Percentiles rank a stretch among this genome's conserved stretches.
Conservation (phyloP, 37 sponge, comb jelly and placozoan genomes). For the Oscarella lobularis region DNA sequence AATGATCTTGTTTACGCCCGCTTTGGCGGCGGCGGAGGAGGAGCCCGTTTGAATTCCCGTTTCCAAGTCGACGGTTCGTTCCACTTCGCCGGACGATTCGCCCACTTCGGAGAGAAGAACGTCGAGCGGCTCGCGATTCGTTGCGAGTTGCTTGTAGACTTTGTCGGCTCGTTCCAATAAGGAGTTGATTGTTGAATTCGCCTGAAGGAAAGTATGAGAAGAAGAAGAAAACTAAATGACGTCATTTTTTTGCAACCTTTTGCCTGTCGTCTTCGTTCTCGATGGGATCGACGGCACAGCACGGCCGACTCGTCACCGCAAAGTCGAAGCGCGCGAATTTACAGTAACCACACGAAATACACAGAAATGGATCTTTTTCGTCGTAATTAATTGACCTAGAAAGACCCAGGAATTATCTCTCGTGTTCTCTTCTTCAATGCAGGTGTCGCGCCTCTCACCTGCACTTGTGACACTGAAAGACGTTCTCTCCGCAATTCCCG, state of each 20-base stretch:
- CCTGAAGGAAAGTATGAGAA: constrained; percentile 13
- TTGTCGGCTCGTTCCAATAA: constrained; percentile 70
- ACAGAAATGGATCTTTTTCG: constrained; percentile 91
- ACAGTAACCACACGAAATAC: constrained; percentile 83
- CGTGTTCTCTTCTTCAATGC: background rate
- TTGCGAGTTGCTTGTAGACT: constrained; percentile 56
- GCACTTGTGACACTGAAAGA: constrained; percentile 95
- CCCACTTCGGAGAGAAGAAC: constrained; percentile 20
- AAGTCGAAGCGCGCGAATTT: constrained; percentile 90
- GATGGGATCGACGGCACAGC: constrained; percentile 82
- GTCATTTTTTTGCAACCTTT: constrained; percentile 25
- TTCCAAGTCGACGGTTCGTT: background rate
- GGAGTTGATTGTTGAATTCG: constrained; percentile 42
- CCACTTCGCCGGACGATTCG: background rate
- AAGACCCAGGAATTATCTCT: background rate
- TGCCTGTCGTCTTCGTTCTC: constrained; percentile 79
- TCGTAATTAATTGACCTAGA: constrained; percentile 88
- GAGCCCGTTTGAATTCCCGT: background rate
- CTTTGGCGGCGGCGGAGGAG: background rate
- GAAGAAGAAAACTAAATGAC: background rate
- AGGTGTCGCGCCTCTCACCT: constrained; percentile 6
- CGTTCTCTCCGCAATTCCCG: constrained; percentile 88
- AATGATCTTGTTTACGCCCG: constrained; percentile 13
- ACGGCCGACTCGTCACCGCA: constrained; percentile 28
- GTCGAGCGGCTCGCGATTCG: constrained; percentile 61